A percentile compares a stretch with the other conserved stretches of the same genome.
phyloP scores from a whole-genome alignment of 2,888 invertebrate species.

The Trichopoda pennipes region DNA sequence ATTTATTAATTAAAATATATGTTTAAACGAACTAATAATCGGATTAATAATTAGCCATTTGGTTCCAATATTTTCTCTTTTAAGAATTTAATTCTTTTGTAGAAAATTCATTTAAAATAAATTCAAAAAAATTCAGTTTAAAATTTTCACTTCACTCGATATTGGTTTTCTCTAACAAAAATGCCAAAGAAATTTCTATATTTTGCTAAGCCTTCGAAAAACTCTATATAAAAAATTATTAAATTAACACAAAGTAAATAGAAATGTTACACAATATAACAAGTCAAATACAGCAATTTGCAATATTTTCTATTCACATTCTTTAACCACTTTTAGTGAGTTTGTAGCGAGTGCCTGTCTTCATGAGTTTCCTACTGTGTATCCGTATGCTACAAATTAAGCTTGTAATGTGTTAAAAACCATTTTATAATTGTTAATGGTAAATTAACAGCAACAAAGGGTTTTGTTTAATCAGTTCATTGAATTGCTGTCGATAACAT shows the following conservation, averaged over 20 bases:
- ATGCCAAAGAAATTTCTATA: no score
- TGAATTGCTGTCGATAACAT: conserved; percentile 39
- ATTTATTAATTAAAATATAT: no score
- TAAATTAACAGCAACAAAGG: conserved; percentile 7
- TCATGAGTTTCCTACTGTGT: not conserved
- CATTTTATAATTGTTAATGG: conserved; percentile 23
- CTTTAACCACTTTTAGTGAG: not conserved
- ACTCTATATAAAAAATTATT: not conserved
- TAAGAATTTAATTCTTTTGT: no score
- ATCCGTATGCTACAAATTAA: conserved; percentile 2
- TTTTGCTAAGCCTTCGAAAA: no score
- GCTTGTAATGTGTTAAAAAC: not conserved
- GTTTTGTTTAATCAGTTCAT: conserved; percentile 40
- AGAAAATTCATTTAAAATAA: no score
- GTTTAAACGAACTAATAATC: no score
- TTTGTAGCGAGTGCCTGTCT: not conserved
- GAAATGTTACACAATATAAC: not conserved
- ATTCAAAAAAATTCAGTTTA: no score
- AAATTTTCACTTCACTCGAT: no score
- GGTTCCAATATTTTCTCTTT: no score
- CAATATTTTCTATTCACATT: not conserved
- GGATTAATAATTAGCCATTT: no score
- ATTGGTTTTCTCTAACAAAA: no score
- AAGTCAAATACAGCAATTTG: conserved; percentile 7
- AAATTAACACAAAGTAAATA: not conserved